A percentile compares a stretch with the other conserved stretches of the same genome.
These are phyloP conservation scores for Gasteruption jaculator DNA, from an alignment of 2,888 invertebrate genomes.

Conservation along the genomic window DNA sequence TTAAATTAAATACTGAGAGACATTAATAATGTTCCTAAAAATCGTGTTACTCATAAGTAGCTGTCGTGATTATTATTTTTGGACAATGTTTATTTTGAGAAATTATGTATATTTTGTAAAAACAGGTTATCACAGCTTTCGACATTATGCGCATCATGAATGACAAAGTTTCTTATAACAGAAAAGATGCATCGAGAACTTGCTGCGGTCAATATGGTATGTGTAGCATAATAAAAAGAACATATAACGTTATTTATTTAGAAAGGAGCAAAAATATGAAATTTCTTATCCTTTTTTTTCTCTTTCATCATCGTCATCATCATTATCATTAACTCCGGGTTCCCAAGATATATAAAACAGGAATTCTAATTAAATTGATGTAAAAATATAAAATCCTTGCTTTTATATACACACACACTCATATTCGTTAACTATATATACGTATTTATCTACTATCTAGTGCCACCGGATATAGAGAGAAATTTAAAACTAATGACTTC, in stretches of 20 bases:
- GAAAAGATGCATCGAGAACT: slow-evolving; percentile 23
- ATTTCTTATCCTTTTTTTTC: too few relatives aligned
- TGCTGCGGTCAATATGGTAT: slow-evolving; percentile 29
- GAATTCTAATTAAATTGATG: slow-evolving; percentile 4
- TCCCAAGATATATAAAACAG: too few relatives aligned
- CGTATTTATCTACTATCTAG: slow-evolving; percentile 26
- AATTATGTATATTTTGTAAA: slow-evolving; percentile 5
- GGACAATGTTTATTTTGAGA: slow-evolving; percentile 1
- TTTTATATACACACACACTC: neutral
- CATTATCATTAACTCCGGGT: too few relatives aligned
- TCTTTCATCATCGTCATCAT: too few relatives aligned
- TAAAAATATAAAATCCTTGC: neutral
- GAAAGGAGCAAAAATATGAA: too few relatives aligned
- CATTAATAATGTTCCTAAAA: too few relatives aligned
- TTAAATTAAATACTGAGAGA: too few relatives aligned
- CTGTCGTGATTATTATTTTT: too few relatives aligned
- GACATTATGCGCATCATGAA: slow-evolving; percentile 43
- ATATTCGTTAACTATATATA: neutral
- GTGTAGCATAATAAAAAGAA: too few relatives aligned
- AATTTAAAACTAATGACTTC: slow-evolving; percentile 47
- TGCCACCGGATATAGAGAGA: slow-evolving; percentile 39
- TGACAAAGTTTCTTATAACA: too few relatives aligned
- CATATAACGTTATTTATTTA: too few relatives aligned
- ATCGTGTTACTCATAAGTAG: too few relatives aligned
- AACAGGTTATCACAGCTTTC: slow-evolving; percentile 40